phyloP scores from a whole-genome alignment of 2,888 invertebrate species.

The Leucoma salicis region DNA sequence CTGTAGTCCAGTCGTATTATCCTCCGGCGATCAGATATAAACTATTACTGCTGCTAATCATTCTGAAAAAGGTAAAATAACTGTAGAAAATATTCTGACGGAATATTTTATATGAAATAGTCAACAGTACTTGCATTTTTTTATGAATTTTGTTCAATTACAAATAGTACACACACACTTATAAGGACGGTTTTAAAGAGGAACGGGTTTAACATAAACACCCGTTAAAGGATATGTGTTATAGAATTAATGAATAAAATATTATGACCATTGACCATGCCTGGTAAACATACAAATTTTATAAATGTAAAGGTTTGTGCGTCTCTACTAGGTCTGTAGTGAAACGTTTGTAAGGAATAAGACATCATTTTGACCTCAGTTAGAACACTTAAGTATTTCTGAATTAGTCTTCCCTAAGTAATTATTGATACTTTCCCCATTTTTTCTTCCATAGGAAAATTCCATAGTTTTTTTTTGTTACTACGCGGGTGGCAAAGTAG shows the following conservation, averaged over 20 bases:
- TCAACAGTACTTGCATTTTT: neutral
- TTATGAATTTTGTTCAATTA: neutral
- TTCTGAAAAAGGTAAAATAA: too few species aligned
- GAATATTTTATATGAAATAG: neutral
- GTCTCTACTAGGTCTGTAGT: neutral
- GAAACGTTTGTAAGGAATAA: too few species aligned
- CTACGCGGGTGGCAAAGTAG: too few species aligned
- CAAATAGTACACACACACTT: neutral
- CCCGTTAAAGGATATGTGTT: neutral
- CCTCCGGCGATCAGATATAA: neutral
- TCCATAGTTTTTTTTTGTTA: too few species aligned
- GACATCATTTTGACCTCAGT: too few species aligned
- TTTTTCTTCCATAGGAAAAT: too few species aligned
- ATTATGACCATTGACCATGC: neutral
- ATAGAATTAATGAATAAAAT: neutral
- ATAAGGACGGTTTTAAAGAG: neutral
- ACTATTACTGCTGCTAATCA: neutral
- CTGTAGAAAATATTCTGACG: too few species aligned
- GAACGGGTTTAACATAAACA: neutral
- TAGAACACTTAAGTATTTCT: too few species aligned
- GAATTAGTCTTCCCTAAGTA: too few species aligned
- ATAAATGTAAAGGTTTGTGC: neutral
- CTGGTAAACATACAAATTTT: neutral
- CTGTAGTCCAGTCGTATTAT: neutral
- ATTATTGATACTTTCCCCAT: too few species aligned